Conservation (phyloP, 2,113 vertebrate genomes). For the Centropus unirufus region DNA sequence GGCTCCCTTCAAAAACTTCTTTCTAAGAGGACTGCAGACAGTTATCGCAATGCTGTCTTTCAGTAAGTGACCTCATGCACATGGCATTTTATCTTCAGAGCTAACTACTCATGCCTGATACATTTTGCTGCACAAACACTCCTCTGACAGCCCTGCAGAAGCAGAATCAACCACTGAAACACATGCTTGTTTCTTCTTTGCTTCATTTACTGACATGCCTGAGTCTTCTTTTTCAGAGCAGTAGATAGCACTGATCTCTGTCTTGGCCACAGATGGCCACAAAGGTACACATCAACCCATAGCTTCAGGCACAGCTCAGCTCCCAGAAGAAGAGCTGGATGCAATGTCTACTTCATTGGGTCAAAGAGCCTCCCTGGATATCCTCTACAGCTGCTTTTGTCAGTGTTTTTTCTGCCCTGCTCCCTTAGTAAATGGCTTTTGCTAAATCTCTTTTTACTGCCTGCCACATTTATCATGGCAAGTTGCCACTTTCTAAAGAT, state of each 20-base stretch:
- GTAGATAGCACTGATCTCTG: background rate
- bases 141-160: conserved; percentile 39
- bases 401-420: background rate
- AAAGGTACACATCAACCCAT: background rate
- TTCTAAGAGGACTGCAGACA: background rate
- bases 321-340: background rate
- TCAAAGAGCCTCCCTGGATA: background rate
- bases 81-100: conserved; percentile 11
- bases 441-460: background rate
- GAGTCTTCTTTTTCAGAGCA: background rate
- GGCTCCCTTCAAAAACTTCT: background rate
- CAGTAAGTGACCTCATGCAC: background rate
- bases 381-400: background rate
- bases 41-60: background rate
- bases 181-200: conserved; percentile 35
- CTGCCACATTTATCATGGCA: background rate
- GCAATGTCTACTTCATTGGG: background rate
- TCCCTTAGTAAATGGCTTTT: background rate
- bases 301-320: background rate
- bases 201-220: conserved; percentile 24
- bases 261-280: background rate
- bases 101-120: background rate
- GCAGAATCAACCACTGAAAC: conserved; percentile 24
- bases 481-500: conserved; percentile 18
- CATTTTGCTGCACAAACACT: conserved; percentile 10